Evolutionary conservation across 2,113 vertebrate genomes (phyloP).

Genomic region (Labeo catla): DNA sequence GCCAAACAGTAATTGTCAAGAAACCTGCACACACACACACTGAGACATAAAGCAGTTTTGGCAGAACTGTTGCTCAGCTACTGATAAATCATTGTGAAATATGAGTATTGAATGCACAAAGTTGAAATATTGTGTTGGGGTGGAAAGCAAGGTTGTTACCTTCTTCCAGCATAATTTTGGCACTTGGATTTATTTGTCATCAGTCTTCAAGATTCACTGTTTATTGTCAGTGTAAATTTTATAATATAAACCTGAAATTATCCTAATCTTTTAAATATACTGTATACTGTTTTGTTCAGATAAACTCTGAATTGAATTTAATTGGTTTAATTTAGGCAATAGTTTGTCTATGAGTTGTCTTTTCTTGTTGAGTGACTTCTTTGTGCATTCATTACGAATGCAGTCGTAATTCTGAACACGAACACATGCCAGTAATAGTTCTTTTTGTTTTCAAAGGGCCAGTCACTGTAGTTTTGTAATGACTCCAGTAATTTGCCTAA

Average conservation of each 20-base stretch:
- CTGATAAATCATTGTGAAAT: not conserved
- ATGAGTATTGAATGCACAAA: not conserved
- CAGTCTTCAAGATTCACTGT: not conserved
- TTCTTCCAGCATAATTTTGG: not conserved
- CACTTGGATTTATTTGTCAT: not conserved
- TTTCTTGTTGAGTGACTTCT: not conserved
- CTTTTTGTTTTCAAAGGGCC: constrained; percentile 4
- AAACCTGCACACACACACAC: not conserved
- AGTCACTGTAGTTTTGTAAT: constrained; percentile 28
- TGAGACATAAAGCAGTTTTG: not conserved
- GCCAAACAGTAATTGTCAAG: not conserved
- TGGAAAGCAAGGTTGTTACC: not conserved
- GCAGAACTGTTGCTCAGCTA: constrained; percentile 7
- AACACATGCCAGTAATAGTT: constrained; percentile 1
- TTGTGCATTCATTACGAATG: not conserved
- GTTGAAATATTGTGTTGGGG: not conserved
- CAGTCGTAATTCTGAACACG: not conserved
- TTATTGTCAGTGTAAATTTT: not conserved
- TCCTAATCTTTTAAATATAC: not conserved
- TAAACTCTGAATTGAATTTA: not conserved
- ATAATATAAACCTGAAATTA: not conserved
- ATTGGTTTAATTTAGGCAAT: not conserved
- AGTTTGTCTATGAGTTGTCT: not conserved
- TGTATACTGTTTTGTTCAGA: not conserved
- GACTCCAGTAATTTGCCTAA: constrained; percentile 24